Evolutionary conservation across 1,140 invertebrate species (phyloP).

Genomic region (Drosophila leontia): DNA sequence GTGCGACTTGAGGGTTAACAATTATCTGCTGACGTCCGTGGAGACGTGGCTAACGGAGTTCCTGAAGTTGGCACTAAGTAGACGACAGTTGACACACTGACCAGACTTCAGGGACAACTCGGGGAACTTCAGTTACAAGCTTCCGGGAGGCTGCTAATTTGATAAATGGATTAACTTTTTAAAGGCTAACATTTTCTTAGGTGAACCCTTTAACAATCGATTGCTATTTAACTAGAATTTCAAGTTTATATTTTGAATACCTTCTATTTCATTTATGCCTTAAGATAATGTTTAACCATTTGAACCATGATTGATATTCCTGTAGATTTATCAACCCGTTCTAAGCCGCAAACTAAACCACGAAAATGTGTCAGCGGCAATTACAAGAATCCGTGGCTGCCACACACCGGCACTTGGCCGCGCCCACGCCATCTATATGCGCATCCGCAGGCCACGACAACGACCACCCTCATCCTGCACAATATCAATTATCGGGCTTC

Average conservation of each 20-base stretch:
- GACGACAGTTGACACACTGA: constrained; percentile 40
- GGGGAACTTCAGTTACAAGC: not conserved
- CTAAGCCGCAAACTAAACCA: constrained; percentile 22
- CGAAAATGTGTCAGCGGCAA: constrained; percentile 64
- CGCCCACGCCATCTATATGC: constrained; percentile 19
- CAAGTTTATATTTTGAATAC: too few relatives aligned
- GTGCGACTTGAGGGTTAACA: constrained; percentile 75
- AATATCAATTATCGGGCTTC: constrained; percentile 78
- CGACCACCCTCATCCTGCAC: constrained; percentile 35
- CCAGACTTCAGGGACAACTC: constrained; percentile 5
- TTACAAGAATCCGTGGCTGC: constrained; percentile 57
- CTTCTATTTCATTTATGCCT: not conserved
- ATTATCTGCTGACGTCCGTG: constrained; percentile 70
- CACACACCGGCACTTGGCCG: constrained; percentile 16
- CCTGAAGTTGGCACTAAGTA: constrained; percentile 45
- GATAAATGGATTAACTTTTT: not conserved
- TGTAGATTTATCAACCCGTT: constrained; percentile 19
- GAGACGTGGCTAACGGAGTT: constrained; percentile 22
- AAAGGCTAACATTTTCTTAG: not conserved
- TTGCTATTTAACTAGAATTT: not conserved
- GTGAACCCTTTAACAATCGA: too few relatives aligned
- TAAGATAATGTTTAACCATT: not conserved
- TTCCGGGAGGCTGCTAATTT: not conserved
- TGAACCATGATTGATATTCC: constrained; percentile 12
- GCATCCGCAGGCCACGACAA: not conserved